Conservation (phyloP, 2,888 invertebrate species). For the Aleiodes testaceus region DNA sequence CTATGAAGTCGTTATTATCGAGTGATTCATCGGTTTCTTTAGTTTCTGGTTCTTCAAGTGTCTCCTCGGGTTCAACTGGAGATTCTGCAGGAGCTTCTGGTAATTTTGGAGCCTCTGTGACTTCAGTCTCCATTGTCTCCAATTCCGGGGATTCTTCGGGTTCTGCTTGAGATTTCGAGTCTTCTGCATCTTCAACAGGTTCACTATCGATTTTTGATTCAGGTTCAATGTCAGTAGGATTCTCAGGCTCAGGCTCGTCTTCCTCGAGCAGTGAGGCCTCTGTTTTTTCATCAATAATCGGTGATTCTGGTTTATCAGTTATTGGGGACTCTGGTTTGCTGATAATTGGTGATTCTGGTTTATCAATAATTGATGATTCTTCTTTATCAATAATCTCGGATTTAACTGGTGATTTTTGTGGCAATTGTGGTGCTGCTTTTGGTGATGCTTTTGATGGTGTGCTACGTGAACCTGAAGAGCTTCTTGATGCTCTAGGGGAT, state of each 20-base stretch:
- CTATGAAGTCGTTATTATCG: slow-evolving; percentile 36
- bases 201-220: slow-evolving; percentile 32
- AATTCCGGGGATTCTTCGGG: neutral
- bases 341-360: slow-evolving; percentile 22
- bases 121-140: neutral
- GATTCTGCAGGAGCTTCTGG: neutral
- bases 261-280: slow-evolving; percentile 3
- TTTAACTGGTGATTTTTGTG: slow-evolving; percentile 51
- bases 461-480: slow-evolving; percentile 52
- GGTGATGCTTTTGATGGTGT: slow-evolving; percentile 50
- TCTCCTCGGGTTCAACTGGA: slow-evolving; percentile 9
- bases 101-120: neutral
- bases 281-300: slow-evolving; percentile 34
- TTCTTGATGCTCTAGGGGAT: slow-evolving; percentile 63
- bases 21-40: slow-evolving; percentile 48
- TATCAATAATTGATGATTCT: slow-evolving; percentile 38
- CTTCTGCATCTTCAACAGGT: slow-evolving; percentile 45
- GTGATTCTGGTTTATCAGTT: slow-evolving; percentile 41
- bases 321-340: slow-evolving; percentile 25
- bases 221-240: slow-evolving; percentile 1
- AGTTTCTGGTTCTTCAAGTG: slow-evolving; percentile 22
- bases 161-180: slow-evolving; percentile 11
- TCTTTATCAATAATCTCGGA: slow-evolving; percentile 46
- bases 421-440: slow-evolving; percentile 45
- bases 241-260: slow-evolving; percentile 19